Evolutionary conservation across 2,113 vertebrate genomes (phyloP), one percentile per base, ranked within the genome.

Genomic region (Corynorhinus townsendii): DNA sequence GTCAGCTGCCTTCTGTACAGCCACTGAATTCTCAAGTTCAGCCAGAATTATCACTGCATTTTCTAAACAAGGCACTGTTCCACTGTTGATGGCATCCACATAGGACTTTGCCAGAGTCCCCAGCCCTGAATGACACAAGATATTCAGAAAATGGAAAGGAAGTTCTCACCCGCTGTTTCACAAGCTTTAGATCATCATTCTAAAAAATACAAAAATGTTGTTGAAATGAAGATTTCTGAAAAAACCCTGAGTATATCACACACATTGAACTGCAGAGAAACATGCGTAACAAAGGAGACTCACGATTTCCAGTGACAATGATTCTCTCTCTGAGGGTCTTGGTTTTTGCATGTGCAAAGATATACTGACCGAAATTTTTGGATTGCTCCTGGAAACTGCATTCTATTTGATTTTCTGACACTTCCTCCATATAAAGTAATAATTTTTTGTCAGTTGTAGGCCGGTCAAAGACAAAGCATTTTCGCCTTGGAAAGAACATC

Each of bases 11-110:
- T 97, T 95, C 35, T 95, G 47, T 52, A 98, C 1, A 0, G 98
- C 98, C 0, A 33, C 93, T 24, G 96, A 54, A 22, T 98, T 98
- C 95, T 98, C 98, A 12, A 49, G 84, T 75, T 96, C 43, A 0
- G 98, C 95, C 97, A 98, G 88, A 26, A 96, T 88, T 54, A 86
- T 86, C 83, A 98, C 98, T 0, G 98, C 97, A 0, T 97, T 98
- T 85, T 98, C 98, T 76, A 98, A 72, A 87, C 98, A 98, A 10
- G 98, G 98, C 7, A 98, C 66, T 0, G 20, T 35, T 10, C 98
- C 98, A 17, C 92, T 97, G 8, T 92, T 88, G 72, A 98, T 98
- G 59, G 96, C 77, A 0, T 96, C 92, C 83, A 98, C 91, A 0
- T 98, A 98, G 26, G 94, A 93, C 28, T 52, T 83, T 2, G 80